Evolutionary conservation across 2,797 vertebrate genomes (phyloP).

Genomic region (Rhinichthys osculus): DNA sequence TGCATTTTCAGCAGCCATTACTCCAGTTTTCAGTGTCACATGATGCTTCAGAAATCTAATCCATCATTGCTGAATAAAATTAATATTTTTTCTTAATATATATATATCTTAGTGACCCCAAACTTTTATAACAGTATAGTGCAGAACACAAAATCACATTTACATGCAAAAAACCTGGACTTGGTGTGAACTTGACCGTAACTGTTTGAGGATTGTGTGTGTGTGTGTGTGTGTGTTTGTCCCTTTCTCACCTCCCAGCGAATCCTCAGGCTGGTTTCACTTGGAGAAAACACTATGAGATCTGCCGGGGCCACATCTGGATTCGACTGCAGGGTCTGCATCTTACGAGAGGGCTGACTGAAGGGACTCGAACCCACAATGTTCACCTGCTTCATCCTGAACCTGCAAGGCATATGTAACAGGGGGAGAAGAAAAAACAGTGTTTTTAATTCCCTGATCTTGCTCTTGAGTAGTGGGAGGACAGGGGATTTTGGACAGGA

Average conservation of each 20-base stretch:
- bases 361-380: constrained; percentile 78
- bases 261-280: constrained; percentile 81
- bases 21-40: neutral
- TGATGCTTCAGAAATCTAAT: neutral
- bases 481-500: constrained; percentile 27
- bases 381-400: constrained; percentile 82
- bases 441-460: constrained; percentile 25
- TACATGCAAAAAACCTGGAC: neutral
- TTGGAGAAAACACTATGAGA: constrained; percentile 76
- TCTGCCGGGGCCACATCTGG: constrained; percentile 77
- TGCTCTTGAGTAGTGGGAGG: constrained; percentile 3
- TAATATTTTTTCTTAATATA: too few relatives aligned
- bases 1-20: neutral
- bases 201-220: neutral
- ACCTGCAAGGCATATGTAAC: constrained; percentile 64
- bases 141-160: neutral
- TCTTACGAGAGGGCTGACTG: constrained; percentile 79
- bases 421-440: neutral
- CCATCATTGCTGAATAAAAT: neutral
- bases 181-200: constrained; percentile 2
- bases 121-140: neutral
- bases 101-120: too few relatives aligned
- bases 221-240: neutral
- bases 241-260: constrained; percentile 59
- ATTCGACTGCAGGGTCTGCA: constrained; percentile 82